phyloP scores from a whole-genome alignment of 1,140 invertebrate genomes.

The Drosophila bifasciata region DNA sequence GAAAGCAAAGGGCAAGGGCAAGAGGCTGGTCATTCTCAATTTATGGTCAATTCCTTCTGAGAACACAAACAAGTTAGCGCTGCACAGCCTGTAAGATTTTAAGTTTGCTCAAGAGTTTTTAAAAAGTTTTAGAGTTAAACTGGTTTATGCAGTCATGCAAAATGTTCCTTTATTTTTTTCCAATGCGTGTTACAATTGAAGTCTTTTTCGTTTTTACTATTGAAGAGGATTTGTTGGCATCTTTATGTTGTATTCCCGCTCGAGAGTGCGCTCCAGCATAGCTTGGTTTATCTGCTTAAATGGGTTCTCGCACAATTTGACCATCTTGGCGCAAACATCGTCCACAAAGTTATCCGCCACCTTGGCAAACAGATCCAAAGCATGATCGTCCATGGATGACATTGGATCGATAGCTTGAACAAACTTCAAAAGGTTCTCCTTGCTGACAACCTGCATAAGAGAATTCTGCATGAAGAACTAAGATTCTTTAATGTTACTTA shows the following conservation, averaged over 20 bases:
- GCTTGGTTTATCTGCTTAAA: constrained; percentile 2
- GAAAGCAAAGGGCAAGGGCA: too few relatives aligned
- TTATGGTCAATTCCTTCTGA: too few relatives aligned
- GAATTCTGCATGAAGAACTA: too few relatives aligned
- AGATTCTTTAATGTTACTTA: too few relatives aligned
- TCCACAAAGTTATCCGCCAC: constrained; percentile 43
- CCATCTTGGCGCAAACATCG: constrained; percentile 33
- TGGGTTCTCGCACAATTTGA: constrained; percentile 43
- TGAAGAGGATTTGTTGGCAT: constrained; percentile 22
- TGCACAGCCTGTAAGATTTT: too few relatives aligned
- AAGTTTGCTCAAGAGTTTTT: too few relatives aligned
- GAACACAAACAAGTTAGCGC: too few relatives aligned
- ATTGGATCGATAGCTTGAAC: constrained; percentile 29
- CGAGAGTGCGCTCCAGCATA: constrained; percentile 52
- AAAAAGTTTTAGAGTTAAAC: too few relatives aligned
- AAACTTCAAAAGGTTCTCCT: constrained; percentile 32
- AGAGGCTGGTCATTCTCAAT: too few relatives aligned
- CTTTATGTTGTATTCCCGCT: constrained; percentile 61
- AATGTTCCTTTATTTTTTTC: background rate
- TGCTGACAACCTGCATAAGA: constrained; percentile 45
- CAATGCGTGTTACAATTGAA: background rate
- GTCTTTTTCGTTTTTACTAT: background rate
- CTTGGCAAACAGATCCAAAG: constrained; percentile 37
- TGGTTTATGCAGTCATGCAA: too few relatives aligned
- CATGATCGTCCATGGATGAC: constrained; percentile 50